phyloP scores from a whole-genome alignment of 2,888 invertebrate species.

The Limnephilus auricula region DNA sequence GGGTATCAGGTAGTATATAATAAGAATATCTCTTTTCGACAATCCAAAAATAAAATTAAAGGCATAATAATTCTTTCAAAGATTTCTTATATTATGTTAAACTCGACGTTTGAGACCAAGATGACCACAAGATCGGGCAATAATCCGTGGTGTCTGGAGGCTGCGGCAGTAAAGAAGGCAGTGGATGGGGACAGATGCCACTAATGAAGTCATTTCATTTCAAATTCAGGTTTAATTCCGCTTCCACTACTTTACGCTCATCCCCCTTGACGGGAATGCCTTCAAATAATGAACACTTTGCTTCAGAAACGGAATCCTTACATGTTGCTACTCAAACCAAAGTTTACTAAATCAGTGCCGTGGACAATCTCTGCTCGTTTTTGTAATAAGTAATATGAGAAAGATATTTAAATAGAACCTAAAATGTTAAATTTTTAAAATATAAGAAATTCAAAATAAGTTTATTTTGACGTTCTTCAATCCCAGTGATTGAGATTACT shows the following conservation, averaged over 20 bases:
- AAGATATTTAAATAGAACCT: too few relatives aligned
- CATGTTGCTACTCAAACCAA: neutral
- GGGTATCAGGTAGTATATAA: too few relatives aligned
- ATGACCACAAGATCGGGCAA: neutral
- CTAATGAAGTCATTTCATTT: constrained; percentile 31
- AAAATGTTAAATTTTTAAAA: too few relatives aligned
- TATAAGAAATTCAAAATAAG: too few relatives aligned
- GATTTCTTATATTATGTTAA: neutral
- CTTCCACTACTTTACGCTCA: constrained; percentile 4
- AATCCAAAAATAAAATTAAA: neutral
- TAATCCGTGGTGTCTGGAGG: neutral
- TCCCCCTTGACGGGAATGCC: neutral
- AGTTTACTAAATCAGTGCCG: neutral
- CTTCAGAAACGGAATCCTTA: neutral
- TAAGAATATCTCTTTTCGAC: neutral
- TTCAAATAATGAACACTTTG: constrained; percentile 24
- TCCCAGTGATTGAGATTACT: too few relatives aligned
- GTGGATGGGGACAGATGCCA: constrained; percentile 24
- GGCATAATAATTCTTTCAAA: neutral
- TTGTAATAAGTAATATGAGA: too few relatives aligned
- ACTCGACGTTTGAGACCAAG: neutral
- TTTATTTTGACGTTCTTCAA: too few relatives aligned
- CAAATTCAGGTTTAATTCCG: neutral
- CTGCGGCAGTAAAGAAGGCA: constrained; percentile 5
- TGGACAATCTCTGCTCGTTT: neutral